Percentiles rank a stretch among this genome's conserved stretches.
Evolutionary conservation across 2,113 vertebrate genomes (phyloP).

Genomic region (Larimichthys crocea): DNA sequence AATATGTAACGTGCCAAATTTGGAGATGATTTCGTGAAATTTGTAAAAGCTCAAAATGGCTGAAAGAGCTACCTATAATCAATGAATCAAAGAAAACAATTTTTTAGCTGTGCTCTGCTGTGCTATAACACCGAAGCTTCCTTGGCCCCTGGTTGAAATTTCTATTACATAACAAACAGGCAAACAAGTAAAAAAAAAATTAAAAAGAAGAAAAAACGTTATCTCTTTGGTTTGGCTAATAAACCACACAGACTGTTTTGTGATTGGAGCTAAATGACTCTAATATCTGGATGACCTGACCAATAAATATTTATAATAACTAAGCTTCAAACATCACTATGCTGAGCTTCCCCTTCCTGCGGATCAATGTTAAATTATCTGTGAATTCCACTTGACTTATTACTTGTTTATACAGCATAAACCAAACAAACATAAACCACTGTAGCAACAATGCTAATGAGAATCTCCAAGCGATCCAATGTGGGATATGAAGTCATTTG

Average conservation of each 20-base stretch:
- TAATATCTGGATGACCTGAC: slow-evolving; percentile 9
- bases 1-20: background rate
- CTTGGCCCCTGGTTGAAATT: background rate
- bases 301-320: slow-evolving; percentile 33
- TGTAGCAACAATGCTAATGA: slow-evolving; percentile 2
- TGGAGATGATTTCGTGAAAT: background rate
- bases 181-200: background rate
- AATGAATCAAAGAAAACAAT: background rate
- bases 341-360: slow-evolving; percentile 34
- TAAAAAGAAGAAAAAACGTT: background rate
- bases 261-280: slow-evolving; percentile 4
- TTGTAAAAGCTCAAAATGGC: background rate
- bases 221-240: background rate
- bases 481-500: slow-evolving; percentile 27
- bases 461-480: slow-evolving; percentile 21
- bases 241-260: background rate
- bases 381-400: slow-evolving; percentile 20
- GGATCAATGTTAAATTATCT: slow-evolving; percentile 33
- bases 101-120: background rate
- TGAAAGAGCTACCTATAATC: background rate
- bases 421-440: slow-evolving; percentile 38
- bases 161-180: background rate
- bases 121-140: background rate
- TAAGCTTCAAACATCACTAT: slow-evolving; percentile 32
- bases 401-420: slow-evolving; percentile 34